Evolutionary conservation across 2,888 invertebrate genomes (phyloP).

Genomic region (Choreutis nemorana): DNA sequence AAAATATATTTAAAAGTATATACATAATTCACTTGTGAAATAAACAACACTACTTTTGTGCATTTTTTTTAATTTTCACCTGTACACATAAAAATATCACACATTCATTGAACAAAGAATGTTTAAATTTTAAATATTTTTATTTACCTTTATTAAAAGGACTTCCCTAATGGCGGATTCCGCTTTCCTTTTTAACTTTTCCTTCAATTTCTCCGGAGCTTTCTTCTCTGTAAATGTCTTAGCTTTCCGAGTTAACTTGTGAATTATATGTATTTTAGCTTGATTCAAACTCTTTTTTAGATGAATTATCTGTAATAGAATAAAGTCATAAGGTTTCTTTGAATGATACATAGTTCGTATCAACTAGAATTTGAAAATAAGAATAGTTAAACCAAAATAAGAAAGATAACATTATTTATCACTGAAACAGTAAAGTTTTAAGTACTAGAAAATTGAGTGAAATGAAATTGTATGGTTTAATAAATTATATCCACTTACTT

Average conservation of each 20-base stretch:
- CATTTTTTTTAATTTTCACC: too few relatives aligned
- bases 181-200: constrained; percentile 43
- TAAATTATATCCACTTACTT: constrained; percentile 38
- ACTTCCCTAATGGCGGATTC: constrained; percentile 51
- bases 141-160: constrained; percentile 43
- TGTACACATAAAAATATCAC: too few relatives aligned
- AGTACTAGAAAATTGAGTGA: too few relatives aligned
- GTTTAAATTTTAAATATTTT: too few relatives aligned
- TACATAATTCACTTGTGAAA: too few relatives aligned
- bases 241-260: constrained; percentile 52
- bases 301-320: constrained; percentile 47
- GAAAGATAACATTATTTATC: too few relatives aligned
- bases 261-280: constrained; percentile 48
- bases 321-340: too few relatives aligned
- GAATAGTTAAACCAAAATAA: too few relatives aligned
- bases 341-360: too few relatives aligned
- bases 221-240: constrained; percentile 45
- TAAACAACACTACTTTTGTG: neutral
- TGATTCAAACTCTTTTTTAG: constrained; percentile 48
- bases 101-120: neutral
- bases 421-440: too few relatives aligned
- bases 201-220: constrained; percentile 35
- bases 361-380: too few relatives aligned
- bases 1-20: constrained; percentile 11
- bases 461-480: too few relatives aligned